A percentile compares a stretch with the other conserved stretches of the same genome.
These are phyloP conservation scores for Hydra vulgaris DNA, from an alignment of 30 jellyfish, hydroid and myxozoan genomes.

Conservation along the genomic window DNA sequence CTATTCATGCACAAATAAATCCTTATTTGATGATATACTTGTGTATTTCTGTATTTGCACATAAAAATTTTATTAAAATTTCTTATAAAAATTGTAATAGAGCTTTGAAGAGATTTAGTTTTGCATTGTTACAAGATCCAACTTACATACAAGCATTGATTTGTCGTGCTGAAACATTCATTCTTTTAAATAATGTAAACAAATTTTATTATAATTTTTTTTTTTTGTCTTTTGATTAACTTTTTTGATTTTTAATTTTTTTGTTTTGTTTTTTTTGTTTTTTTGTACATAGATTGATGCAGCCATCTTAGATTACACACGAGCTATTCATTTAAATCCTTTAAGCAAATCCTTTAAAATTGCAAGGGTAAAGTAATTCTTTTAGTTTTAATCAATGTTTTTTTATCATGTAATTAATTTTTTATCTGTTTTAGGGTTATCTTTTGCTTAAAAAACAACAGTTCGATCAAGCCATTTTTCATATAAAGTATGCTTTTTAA, in stretches of 20 bases:
- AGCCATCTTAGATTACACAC: conserved; percentile 54
- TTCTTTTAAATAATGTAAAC: not conserved
- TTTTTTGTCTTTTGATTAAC: not conserved
- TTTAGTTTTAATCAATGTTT: not conserved
- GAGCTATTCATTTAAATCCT: conserved; percentile 77
- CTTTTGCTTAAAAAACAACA: conserved; percentile 49
- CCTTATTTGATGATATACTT: no score
- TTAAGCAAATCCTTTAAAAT: conserved; percentile 44
- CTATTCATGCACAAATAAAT: no score
- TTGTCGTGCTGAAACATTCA: conserved; percentile 74
- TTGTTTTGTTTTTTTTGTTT: no score
- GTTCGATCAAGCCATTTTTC: conserved; percentile 62
- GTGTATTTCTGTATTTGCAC: not conserved
- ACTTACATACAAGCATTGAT: conserved; percentile 67
- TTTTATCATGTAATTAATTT: not conserved
- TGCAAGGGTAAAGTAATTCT: conserved; percentile 42
- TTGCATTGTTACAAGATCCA: conserved; percentile 65
- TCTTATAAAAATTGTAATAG: no score
- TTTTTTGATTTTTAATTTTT: not conserved
- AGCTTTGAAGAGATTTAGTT: conserved; percentile 60
- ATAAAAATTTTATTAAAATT: no score
- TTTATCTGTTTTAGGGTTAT: conserved; percentile 41
- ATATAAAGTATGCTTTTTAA: conserved; percentile 38
- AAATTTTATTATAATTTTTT: not conserved
- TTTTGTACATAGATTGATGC: conserved; percentile 30